Evolutionary conservation across 2,888 invertebrate species (phyloP).

Genomic region (Colletes collaris): DNA sequence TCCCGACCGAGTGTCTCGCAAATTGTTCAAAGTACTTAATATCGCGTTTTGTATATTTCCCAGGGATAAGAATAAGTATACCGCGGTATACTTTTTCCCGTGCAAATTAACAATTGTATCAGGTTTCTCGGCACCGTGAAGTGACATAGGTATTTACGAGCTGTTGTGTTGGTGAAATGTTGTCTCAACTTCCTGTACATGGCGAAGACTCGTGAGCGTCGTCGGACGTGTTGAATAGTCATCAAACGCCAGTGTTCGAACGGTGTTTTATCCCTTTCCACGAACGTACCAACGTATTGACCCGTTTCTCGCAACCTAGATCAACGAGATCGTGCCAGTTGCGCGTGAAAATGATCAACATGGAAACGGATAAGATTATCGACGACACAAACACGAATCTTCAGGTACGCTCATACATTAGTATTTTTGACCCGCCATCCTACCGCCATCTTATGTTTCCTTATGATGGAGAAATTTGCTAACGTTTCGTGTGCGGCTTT

Average conservation of each 20-base stretch:
- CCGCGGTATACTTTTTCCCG: background rate
- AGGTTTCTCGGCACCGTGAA: conserved; percentile 34
- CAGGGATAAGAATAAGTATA: background rate
- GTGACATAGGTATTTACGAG: conserved; percentile 71
- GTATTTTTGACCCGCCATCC: conserved; percentile 68
- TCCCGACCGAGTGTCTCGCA: background rate
- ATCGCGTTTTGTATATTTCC: background rate
- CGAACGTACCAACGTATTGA: conserved; percentile 34
- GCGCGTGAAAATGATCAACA: conserved; percentile 87
- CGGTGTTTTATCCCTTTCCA: conserved; percentile 53
- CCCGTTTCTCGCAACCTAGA: conserved; percentile 27
- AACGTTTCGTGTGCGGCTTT: conserved; percentile 31
- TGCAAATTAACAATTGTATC: conserved; percentile 21
- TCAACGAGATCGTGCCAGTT: conserved; percentile 38
- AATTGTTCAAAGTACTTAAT: conserved; percentile 4
- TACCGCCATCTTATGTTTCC: conserved; percentile 76
- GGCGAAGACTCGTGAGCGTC: conserved; percentile 74
- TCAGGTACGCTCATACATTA: conserved; percentile 84
- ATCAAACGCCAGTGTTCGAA: conserved; percentile 58
- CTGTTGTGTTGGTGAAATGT: conserved; percentile 73
- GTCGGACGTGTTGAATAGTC: conserved; percentile 59
- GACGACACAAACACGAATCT: conserved; percentile 90
- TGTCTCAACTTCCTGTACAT: conserved; percentile 73
- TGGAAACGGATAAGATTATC: conserved; percentile 96
- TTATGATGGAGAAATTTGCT: conserved; percentile 55